phyloP scores from a whole-genome alignment of 2,888 invertebrate genomes.

The Cheilosia variabilis region DNA sequence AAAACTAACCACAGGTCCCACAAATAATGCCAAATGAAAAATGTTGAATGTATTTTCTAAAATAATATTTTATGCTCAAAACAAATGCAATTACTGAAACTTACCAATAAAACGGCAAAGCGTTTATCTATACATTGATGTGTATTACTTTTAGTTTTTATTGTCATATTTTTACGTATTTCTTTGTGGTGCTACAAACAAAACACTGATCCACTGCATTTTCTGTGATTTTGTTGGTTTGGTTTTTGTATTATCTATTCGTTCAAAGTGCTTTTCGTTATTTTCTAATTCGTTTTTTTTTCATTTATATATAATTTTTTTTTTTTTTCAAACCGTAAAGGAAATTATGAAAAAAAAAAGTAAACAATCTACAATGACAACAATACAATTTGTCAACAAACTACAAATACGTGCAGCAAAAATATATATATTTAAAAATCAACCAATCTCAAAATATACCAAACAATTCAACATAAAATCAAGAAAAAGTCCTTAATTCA shows the following conservation, averaged over 20 bases:
- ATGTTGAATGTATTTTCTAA: neutral
- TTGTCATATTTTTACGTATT: conserved; percentile 57
- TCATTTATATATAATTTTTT: neutral
- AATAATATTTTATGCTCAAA: neutral
- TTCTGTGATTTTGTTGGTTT: conserved; percentile 63
- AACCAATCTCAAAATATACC: conserved; percentile 48
- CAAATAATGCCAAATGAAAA: neutral
- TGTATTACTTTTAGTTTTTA: conserved; percentile 40
- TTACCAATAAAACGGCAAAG: conserved; percentile 64
- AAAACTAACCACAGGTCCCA: too few relatives aligned
- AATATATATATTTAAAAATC: conserved; percentile 29
- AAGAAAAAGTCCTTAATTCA: conserved; percentile 55
- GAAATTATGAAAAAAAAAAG: conserved; percentile 52
- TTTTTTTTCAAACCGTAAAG: conserved; percentile 25
- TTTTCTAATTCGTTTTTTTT: conserved; percentile 31
- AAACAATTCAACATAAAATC: conserved; percentile 69
- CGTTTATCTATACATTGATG: conserved; percentile 38
- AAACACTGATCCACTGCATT: conserved; percentile 80
- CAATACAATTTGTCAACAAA: conserved; percentile 69
- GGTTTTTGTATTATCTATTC: conserved; percentile 17
- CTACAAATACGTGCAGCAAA: conserved; percentile 70
- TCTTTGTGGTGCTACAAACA: conserved; percentile 78
- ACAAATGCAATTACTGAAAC: conserved; percentile 5
- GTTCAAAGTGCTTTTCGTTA: conserved; percentile 31
- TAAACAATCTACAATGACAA: conserved; percentile 62